Evolutionary conservation across 2,797 vertebrate genomes (phyloP), one percentile per base, ranked within the genome.

Genomic region (Borostomias antarcticus): DNA sequence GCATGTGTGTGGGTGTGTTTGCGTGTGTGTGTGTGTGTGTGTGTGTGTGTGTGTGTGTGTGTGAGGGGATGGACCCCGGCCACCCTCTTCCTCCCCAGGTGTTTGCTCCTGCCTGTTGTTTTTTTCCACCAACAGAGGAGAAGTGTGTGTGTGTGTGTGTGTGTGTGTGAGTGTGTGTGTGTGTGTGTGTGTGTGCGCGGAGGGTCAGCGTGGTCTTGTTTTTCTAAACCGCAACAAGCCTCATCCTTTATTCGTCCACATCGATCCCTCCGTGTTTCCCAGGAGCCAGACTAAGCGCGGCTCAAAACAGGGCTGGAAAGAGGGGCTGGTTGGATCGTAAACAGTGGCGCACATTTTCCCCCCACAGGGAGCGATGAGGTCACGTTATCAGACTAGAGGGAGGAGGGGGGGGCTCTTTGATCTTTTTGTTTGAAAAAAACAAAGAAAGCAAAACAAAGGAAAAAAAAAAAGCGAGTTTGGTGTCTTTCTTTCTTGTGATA

Each of bases 401-500:
- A 45, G 67, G 45, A 45, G 66, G 62, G 69, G 29, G 57, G 81
- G 30, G 77, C 75, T 86, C 88, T 91, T 89, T 90, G 86, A 91
- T 90, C 87, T 90, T 91, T 87, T n/a, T n/a, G n/a, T n/a, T n/a
- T n/a, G n/a, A n/a, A n/a, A n/a, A n/a, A n/a, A n/a, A n/a, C n/a
- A n/a, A n/a, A n/a, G n/a, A n/a, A n/a, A n/a, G n/a, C n/a, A n/a
- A n/a, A n/a, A n/a, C n/a, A n/a, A n/a, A n/a, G n/a, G n/a, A n/a
- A n/a, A n/a, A n/a, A n/a, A n/a, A 58, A 68, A 73, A 70, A 47
- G 26, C 23, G 57, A 64, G 43, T 81, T 68, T 76, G 71, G 71
- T 92, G 88, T 92, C 88, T 91, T 88, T 91, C 89, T 88, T 90
- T 92, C 90, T 91, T 92, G 86, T 91, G 76, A 87, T 89, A 74